These are phyloP conservation scores for Macrotrachela quadricornifera DNA, from an alignment of 1,140 invertebrate species.

Conservation along the genomic window DNA sequence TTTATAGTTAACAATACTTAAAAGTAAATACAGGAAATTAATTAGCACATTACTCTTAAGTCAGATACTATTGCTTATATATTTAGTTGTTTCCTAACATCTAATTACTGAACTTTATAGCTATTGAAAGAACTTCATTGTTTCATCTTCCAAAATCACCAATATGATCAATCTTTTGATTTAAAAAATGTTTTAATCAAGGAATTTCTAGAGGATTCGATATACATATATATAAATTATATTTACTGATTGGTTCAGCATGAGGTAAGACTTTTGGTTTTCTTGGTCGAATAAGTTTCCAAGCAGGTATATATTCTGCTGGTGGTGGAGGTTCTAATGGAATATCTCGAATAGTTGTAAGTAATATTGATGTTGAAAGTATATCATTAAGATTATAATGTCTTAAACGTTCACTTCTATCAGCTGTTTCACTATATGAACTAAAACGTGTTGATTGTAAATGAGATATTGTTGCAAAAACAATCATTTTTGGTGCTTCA, in stretches of 20 bases:
- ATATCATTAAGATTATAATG: constrained; percentile 24
- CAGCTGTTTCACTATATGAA: constrained; percentile 12
- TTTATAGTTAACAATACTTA: too few relatives aligned
- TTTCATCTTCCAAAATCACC: too few relatives aligned
- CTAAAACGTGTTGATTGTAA: constrained; percentile 1
- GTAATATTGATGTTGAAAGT: constrained; percentile 24
- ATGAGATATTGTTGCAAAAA: constrained; percentile 17
- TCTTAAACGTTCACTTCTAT: constrained; percentile 24
- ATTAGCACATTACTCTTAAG: too few relatives aligned
- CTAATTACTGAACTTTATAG: too few relatives aligned
- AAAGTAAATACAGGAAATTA: too few relatives aligned
- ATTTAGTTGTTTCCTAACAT: too few relatives aligned
- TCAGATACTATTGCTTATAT: too few relatives aligned
- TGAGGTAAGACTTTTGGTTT: constrained; percentile 21
- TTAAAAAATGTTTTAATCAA: too few relatives aligned
- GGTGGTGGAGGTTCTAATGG: constrained; percentile 25
- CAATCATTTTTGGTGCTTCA: constrained; percentile 24
- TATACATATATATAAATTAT: too few relatives aligned
- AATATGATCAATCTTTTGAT: too few relatives aligned
- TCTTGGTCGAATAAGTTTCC: constrained; percentile 28
- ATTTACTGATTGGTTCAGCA: constrained; percentile 23
- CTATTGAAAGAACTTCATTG: too few relatives aligned
- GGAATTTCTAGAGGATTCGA: too few relatives aligned
- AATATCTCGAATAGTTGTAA: constrained; percentile 23
- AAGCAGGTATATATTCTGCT: constrained; percentile 23